These are phyloP conservation scores for Tauraco hartlaubi DNA, from an alignment of 2,797 vertebrate species.

Conservation along the genomic window DNA sequence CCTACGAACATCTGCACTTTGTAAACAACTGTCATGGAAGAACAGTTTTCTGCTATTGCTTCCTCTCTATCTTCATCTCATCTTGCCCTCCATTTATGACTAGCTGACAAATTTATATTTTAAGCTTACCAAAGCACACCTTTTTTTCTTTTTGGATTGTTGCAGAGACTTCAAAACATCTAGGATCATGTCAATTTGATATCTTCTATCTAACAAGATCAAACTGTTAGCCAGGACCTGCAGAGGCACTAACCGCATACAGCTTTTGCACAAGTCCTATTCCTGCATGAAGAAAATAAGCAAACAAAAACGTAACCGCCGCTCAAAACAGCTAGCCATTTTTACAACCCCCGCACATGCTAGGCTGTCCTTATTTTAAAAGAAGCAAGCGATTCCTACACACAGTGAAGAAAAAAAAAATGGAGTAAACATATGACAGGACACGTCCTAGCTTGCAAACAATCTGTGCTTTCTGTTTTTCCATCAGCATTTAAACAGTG, in stretches of 20 bases:
- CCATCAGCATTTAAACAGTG: conserved; percentile 20
- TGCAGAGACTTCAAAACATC: neutral
- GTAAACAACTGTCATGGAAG: neutral
- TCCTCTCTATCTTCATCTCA: neutral
- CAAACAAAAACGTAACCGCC: neutral
- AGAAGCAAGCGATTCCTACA: neutral
- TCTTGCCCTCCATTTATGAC: neutral
- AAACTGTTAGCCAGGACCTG: neutral
- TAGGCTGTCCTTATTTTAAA: neutral
- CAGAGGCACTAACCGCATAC: neutral
- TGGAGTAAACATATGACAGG: neutral
- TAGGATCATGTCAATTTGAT: neutral
- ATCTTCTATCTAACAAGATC: neutral
- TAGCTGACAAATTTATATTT: neutral
- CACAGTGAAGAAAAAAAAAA: neutral
- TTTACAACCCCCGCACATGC: neutral
- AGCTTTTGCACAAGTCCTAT: neutral
- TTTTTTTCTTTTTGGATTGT: neutral
- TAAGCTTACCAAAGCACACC: neutral
- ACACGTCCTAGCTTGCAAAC: conserved; percentile 1
- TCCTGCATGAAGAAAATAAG: neutral
- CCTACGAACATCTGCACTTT: neutral
- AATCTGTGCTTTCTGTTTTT: neutral
- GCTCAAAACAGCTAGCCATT: neutral
- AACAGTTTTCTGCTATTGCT: neutral